phyloP scores from a whole-genome alignment of 92 coral and sea anemone species.

The Porites cylindrica region DNA sequence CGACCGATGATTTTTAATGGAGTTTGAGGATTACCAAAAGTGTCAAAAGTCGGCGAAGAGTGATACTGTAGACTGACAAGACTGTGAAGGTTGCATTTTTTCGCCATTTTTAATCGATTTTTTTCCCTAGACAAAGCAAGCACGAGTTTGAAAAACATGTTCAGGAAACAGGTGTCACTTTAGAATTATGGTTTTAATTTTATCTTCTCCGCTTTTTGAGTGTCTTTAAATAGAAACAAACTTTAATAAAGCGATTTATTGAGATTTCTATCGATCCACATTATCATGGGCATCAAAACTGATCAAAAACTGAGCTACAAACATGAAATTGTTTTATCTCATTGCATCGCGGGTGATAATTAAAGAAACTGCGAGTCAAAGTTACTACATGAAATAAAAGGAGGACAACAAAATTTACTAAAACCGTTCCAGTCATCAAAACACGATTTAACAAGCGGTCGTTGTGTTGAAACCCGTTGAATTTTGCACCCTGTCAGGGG shows the following conservation, averaged over 20 bases:
- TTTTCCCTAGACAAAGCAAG: background rate
- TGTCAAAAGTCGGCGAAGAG: background rate
- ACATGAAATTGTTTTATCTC: background rate
- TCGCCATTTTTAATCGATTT: background rate
- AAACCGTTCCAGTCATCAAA: background rate
- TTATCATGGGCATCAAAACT: background rate
- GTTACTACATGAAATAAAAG: background rate
- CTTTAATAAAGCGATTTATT: background rate
- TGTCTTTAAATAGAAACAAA: slow-evolving; percentile 3
- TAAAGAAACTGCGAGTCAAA: background rate
- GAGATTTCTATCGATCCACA: slow-evolving; percentile 18
- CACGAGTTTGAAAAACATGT: background rate
- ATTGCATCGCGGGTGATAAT: background rate
- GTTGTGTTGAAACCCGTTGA: too few relatives aligned
- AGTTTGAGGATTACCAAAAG: background rate
- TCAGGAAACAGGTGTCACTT: slow-evolving; percentile 12
- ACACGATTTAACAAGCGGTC: background rate
- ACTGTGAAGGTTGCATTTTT: background rate
- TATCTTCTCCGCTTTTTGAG: background rate
- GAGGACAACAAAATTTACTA: background rate
- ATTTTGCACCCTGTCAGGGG: too few relatives aligned
- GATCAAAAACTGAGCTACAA: background rate
- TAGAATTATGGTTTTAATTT: background rate
- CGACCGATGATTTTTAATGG: background rate
- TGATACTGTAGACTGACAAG: background rate